phyloP scores from a whole-genome alignment of 1,140 invertebrate genomes.

The Camponotus vicinus region DNA sequence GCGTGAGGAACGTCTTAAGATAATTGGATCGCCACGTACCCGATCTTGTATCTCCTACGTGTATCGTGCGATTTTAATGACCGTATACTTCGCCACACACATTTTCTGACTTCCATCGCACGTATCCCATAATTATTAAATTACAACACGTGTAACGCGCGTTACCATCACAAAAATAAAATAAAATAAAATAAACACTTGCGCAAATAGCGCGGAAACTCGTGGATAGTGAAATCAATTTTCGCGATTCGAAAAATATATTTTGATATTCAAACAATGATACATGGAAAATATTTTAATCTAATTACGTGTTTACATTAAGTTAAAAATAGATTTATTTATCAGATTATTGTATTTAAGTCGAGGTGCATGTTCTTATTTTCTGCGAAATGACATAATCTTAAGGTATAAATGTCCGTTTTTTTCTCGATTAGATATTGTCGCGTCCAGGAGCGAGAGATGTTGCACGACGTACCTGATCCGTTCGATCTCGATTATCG shows the following conservation, averaged over 20 bases:
- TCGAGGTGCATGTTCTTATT: background rate
- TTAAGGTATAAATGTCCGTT: background rate
- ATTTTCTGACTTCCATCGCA: constrained; percentile 22
- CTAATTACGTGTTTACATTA: background rate
- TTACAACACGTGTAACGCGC: constrained; percentile 39
- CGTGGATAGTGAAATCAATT: background rate
- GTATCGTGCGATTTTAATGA: constrained; percentile 52
- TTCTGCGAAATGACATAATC: background rate
- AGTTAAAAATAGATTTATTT: background rate
- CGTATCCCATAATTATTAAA: constrained; percentile 53
- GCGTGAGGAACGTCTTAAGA: constrained; percentile 27
- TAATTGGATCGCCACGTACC: constrained; percentile 26
- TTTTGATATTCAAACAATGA: background rate
- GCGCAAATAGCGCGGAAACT: background rate
- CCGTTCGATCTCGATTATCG: constrained; percentile 49
- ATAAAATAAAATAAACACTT: background rate
- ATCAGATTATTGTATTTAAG: background rate
- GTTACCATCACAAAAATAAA: constrained; percentile 8
- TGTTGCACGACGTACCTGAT: constrained; percentile 39
- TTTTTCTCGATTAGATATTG: background rate
- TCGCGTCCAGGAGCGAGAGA: constrained; percentile 25
- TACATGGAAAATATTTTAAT: background rate
- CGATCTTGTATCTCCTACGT: background rate
- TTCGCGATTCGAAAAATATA: background rate
- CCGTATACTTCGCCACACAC: constrained; percentile 18